phyloP scores from a whole-genome alignment of 2,888 invertebrate species.

The Corythucha ciliata region DNA sequence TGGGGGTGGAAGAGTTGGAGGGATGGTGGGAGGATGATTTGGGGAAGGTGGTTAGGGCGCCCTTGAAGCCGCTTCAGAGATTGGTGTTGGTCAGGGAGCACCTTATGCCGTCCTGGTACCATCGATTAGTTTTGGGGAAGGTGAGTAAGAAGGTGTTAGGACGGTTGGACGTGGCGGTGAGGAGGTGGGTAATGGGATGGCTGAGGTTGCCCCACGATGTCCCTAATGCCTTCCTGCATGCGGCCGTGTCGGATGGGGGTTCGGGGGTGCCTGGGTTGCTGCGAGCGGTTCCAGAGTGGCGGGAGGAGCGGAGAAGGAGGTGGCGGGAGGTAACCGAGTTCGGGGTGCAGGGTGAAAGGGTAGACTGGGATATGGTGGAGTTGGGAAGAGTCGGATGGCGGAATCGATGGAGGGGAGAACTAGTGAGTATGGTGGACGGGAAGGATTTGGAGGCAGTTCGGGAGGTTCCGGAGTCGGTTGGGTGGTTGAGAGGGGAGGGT shows the following conservation, averaged over 20 bases:
- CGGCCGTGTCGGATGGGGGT: slow-evolving; percentile 34
- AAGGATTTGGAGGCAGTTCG: background rate
- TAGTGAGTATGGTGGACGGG: background rate
- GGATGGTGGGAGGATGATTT: background rate
- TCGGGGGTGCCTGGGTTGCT: slow-evolving; percentile 26
- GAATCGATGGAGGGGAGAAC: background rate
- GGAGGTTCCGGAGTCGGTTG: too few relatives aligned
- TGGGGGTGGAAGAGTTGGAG: too few relatives aligned
- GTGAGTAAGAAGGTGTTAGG: slow-evolving; percentile 30
- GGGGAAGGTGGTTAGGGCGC: background rate
- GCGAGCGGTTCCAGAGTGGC: slow-evolving; percentile 21
- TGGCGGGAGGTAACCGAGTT: background rate
- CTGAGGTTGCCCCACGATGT: slow-evolving; percentile 38
- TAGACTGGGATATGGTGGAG: too few relatives aligned
- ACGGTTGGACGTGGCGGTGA: slow-evolving; percentile 38
- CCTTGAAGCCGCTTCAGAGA: slow-evolving; percentile 41
- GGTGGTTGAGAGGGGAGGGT: background rate
- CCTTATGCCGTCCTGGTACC: slow-evolving; percentile 40
- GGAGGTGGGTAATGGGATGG: slow-evolving; percentile 35
- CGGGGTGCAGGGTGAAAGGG: too few relatives aligned
- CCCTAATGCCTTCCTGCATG: slow-evolving; percentile 38
- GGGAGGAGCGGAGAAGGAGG: background rate
- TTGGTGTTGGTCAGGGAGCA: slow-evolving; percentile 39
- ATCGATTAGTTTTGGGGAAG: slow-evolving; percentile 39
- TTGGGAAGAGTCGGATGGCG: background rate